Evolutionary conservation across 1,140 invertebrate species (phyloP), one percentile per base, ranked within the genome.

Genomic region (Formica exsecta): DNA sequence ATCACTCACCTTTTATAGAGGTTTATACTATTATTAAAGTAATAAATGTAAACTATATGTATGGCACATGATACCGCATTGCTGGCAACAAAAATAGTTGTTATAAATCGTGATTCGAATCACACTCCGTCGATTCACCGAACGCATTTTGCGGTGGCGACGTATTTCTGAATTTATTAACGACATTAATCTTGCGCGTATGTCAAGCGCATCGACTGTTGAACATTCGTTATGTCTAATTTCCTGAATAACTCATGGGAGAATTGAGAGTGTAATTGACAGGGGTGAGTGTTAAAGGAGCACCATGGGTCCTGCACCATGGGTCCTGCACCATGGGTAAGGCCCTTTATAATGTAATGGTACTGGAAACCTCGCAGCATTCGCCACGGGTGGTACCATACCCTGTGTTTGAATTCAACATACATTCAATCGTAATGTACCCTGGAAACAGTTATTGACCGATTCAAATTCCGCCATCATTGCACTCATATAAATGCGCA

Each of bases 151-250:
- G 38, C 54, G 68, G 25, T 61, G 44, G 36, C 11, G 71, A 74
- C 44, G 54, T 29, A 73, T 62, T 73, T 29, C 25, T 36, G 29
- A 73, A 83, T 83, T 83, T 83, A 83, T 83, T 44, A 81, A 81
- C 38, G 25, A 70, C 38, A 61, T 81, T 61, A 81, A 38, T 81
- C 51, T 73, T 13, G 38, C 16, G 51, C 38, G 25, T 61, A 54
- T 38, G 51, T 61, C 86, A 70, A 57, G 59, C 59, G 32, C 76
- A 75, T 70, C n/a, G 68, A 74, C 59, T 80, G 41, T 9, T 36
- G 65, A 62, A 87, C 86, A 91, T 91, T 91, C 86, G 89, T 89
- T 86, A 87, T 44, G 32, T 79, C 62, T 87, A 87, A 87, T 91
- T 87, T 83, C 41, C 48, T 79, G 80, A 91, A 89, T 86, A 91